A percentile compares a stretch with the other conserved stretches of the same genome.
phyloP scores from a whole-genome alignment of 2,888 invertebrate species.

The Agriotes lineatus region DNA sequence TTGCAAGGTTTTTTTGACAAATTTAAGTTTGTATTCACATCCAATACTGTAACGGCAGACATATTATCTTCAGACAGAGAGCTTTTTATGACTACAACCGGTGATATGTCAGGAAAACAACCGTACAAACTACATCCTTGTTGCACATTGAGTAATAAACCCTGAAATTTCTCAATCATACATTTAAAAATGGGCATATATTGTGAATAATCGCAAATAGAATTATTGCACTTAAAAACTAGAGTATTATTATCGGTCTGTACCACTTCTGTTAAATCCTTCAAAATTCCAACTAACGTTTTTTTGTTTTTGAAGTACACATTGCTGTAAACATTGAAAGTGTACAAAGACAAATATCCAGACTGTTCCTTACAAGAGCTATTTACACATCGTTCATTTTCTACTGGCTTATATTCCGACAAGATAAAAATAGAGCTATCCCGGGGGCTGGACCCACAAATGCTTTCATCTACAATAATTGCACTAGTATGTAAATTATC shows the following conservation, averaged over 20 bases:
- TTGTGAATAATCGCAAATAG: constrained; percentile 7
- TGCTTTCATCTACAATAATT: constrained; percentile 50
- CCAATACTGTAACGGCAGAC: neutral
- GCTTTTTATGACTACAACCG: too few relatives aligned
- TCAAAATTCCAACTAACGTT: constrained; percentile 47
- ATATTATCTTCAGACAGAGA: too few relatives aligned
- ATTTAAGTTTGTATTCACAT: neutral
- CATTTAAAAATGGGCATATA: constrained; percentile 26
- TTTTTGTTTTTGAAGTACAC: constrained; percentile 55
- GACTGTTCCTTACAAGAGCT: neutral
- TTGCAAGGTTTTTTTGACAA: constrained; percentile 19
- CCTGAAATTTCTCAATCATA: neutral
- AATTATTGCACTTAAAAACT: constrained; percentile 1
- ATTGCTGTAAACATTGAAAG: constrained; percentile 54
- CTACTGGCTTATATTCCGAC: neutral
- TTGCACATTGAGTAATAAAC: neutral
- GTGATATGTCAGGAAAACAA: too few relatives aligned
- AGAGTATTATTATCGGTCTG: constrained; percentile 3
- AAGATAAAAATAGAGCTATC: neutral
- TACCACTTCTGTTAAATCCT: constrained; percentile 33
- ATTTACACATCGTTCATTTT: neutral
- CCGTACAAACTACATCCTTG: neutral
- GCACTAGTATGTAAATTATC: constrained; percentile 49
- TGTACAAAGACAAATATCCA: neutral
- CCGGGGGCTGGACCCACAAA: neutral